Base-by-base conservation (phyloP, 2,113 vertebrate genomes). In the Uria lomvia region DNA sequence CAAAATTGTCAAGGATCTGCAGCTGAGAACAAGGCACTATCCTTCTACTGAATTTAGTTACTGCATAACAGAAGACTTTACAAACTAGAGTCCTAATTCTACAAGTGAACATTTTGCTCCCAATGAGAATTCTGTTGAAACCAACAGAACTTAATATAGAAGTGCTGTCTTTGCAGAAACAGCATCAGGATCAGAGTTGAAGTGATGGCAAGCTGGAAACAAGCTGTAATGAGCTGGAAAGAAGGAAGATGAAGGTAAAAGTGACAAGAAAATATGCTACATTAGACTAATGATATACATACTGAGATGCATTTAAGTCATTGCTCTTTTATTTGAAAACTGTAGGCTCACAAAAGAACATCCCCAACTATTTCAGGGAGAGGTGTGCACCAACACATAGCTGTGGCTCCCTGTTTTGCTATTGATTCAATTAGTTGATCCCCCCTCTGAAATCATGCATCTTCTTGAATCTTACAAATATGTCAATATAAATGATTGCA, bases 191-290 rank as follows among this genome's bases (percentile, higher is more conserved):
- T 75, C 60, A 80, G 78, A 93, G 53, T 30, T 55, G 62, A 90
- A 94, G 38, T 13, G 36, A 86, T 8, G 9, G 60, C 73, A 79
- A 87, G 77, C 74, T 78, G 77, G 43, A 76, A 92, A 75, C 38
- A 56, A 72, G 36, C 20, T 88, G 66, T 77, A 96, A 82, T 78
- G 92, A 92, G 43, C 81, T 89, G 71, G 55, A 94, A 90, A 96
- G 78, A 79, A 66, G 56, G 49, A 94, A 82, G 11, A 47, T 47
- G 42, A 86, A 70, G 53, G 49, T 70, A 63, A 75, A 75, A 95
- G 12, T 59, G 63, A 83, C 49, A 94, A 76, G 62, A 92, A 90
- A 75, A 83, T 60, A 82, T 42, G 36, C 30, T 58, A 49, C 40
- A 60, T 82, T 90, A 76, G 49, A 60, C 55, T 70, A 62, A 87